These are phyloP conservation scores for Mastomys natalensis DNA, from an alignment of 2,113 vertebrate genomes.

Conservation along the genomic window DNA sequence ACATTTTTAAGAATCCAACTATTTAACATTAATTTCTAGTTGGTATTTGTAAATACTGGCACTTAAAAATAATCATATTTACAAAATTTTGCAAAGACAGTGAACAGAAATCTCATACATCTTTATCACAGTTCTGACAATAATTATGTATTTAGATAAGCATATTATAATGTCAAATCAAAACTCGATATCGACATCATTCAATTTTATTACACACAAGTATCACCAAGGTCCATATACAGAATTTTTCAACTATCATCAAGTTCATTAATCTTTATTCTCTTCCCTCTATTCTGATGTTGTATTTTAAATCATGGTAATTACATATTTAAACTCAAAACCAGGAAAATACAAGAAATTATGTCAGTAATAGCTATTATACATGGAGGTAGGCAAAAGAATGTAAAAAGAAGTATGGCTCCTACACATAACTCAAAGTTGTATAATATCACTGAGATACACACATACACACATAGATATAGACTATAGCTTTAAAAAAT, in stretches of 20 bases:
- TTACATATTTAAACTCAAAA: not conserved
- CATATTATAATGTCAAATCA: not conserved
- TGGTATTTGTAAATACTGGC: not conserved
- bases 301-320: not conserved
- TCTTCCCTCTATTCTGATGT: not conserved
- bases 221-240: not conserved
- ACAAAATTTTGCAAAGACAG: not conserved
- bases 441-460: not conserved
- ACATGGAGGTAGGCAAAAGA: not conserved
- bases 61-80: slow-evolving; percentile 23
- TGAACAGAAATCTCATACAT: not conserved
- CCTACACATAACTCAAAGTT: not conserved
- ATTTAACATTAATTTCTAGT: not conserved
- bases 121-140: not conserved
- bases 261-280: not conserved
- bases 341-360: too few species aligned
- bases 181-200: not conserved
- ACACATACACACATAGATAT: too few species aligned
- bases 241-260: not conserved
- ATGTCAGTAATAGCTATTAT: too few species aligned
- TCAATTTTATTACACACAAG: slow-evolving; percentile 20
- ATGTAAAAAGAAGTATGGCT: not conserved
- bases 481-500: not conserved
- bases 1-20: not conserved
- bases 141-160: not conserved